Conservation (phyloP, 2,113 vertebrate species). For the Notarius quadriscutis region DNA sequence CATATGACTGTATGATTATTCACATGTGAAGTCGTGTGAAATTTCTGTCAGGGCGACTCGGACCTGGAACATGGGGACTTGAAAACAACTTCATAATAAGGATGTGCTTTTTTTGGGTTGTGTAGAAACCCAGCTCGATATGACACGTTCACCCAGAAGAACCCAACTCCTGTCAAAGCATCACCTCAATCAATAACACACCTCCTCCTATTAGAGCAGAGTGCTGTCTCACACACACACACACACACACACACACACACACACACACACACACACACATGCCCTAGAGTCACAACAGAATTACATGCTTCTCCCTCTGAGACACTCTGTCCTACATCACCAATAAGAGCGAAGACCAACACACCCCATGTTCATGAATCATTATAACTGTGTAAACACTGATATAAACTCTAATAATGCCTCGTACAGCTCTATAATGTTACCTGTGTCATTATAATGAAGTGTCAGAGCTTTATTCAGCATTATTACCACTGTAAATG, state of each 20-base stretch:
- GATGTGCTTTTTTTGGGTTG: slow-evolving; percentile 17
- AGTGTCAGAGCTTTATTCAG: background rate
- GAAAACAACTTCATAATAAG: background rate
- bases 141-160: slow-evolving; percentile 56
- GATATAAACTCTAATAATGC: background rate
- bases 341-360: background rate
- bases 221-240: slow-evolving; percentile 52
- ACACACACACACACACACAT: slow-evolving; percentile 19
- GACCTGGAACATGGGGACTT: background rate
- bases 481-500: background rate
- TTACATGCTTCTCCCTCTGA: background rate
- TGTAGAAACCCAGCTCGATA: slow-evolving; percentile 17
- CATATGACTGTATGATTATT: background rate
- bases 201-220: slow-evolving; percentile 63
- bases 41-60: background rate
- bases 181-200: slow-evolving; percentile 60
- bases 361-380: background rate
- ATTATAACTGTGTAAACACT: background rate
- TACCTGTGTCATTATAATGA: background rate
- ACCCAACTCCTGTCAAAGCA: slow-evolving; percentile 43
- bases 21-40: background rate
- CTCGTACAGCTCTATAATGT: background rate
- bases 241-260: slow-evolving; percentile 13
- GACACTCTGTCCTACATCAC: background rate
- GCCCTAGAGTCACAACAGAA: slow-evolving; percentile 24